phyloP scores from a whole-genome alignment of 1,140 invertebrate species.

The Zaprionus taronus region DNA sequence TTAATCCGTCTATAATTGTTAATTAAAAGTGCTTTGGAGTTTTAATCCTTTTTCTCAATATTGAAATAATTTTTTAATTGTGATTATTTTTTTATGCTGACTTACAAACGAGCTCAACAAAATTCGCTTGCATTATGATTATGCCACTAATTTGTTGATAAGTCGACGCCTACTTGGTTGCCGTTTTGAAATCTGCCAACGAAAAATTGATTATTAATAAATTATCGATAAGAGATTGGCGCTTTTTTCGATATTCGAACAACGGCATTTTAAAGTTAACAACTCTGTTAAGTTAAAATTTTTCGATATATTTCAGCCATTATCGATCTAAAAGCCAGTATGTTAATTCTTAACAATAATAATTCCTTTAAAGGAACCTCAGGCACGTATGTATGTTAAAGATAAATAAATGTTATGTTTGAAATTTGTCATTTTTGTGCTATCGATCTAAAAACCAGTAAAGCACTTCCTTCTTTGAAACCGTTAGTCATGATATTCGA shows the following conservation, averaged over 20 bases:
- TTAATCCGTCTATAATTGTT: background rate
- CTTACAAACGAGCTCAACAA: constrained; percentile 13
- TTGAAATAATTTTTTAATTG: background rate
- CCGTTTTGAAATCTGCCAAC: background rate
- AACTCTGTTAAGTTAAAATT: background rate
- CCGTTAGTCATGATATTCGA: background rate
- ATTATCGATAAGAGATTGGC: background rate
- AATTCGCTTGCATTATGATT: constrained; percentile 8
- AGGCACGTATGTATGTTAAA: too few species aligned
- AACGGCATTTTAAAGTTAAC: background rate
- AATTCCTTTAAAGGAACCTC: background rate
- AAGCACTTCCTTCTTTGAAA: too few species aligned
- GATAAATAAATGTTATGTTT: too few species aligned
- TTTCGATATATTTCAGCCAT: background rate
- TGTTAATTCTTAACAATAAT: too few species aligned
- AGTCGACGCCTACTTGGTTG: constrained; percentile 18
- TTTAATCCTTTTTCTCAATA: background rate
- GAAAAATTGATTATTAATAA: background rate
- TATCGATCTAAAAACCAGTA: too few species aligned
- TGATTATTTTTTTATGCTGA: background rate
- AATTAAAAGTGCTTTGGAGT: background rate
- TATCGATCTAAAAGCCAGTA: background rate
- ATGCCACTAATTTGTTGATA: background rate
- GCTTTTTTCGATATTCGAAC: background rate
- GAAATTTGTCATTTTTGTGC: too few species aligned